A percentile compares a stretch with the other conserved stretches of the same genome.
These are phyloP conservation scores for Siniperca knerii DNA, from an alignment of 2,113 vertebrate species.

Conservation along the genomic window DNA sequence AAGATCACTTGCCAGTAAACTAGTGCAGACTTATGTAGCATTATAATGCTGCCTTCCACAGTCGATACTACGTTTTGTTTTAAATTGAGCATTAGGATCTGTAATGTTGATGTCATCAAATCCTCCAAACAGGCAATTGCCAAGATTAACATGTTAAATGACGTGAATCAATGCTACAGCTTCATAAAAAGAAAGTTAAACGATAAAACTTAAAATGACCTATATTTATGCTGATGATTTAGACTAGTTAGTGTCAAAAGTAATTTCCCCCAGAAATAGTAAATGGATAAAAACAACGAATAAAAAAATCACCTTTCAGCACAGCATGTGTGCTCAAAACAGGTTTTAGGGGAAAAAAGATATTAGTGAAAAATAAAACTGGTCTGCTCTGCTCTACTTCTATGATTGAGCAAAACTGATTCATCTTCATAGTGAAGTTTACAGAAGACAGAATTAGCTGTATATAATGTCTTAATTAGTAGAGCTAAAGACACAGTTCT, in stretches of 20 bases:
- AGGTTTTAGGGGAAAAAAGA: background rate
- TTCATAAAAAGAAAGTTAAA: background rate
- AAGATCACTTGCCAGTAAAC: constrained; percentile 41
- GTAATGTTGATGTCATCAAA: background rate
- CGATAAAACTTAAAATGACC: background rate
- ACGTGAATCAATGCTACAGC: background rate
- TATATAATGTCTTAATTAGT: too few relatives aligned
- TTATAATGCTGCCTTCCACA: constrained; percentile 5
- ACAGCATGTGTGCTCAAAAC: background rate
- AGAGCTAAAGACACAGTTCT: background rate
- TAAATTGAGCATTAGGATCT: background rate
- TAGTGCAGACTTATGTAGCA: constrained; percentile 4
- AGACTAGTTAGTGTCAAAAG: background rate
- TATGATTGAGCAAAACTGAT: background rate
- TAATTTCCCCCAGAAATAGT: background rate
- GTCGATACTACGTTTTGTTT: background rate
- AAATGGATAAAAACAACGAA: background rate
- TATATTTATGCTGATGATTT: background rate
- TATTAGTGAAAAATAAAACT: background rate
- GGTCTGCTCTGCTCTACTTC: background rate
- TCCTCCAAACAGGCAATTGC: background rate
- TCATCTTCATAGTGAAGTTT: background rate
- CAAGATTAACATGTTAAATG: background rate
- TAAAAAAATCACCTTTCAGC: background rate
- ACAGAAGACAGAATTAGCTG: background rate